These are phyloP conservation scores for Drepanosiphum platanoidis DNA, from an alignment of 2,888 invertebrate species.

Conservation along the genomic window DNA sequence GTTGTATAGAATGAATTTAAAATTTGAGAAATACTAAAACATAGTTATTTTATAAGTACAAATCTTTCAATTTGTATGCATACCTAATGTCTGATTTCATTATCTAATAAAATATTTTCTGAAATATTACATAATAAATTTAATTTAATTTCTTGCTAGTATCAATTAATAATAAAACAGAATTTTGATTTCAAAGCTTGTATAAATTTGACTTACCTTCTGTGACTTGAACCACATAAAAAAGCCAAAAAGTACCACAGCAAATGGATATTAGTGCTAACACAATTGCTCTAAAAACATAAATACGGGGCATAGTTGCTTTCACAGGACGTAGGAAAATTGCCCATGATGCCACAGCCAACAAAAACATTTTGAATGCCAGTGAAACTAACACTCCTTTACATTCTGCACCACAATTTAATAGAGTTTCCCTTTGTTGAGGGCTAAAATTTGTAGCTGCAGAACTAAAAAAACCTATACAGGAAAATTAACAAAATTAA, in stretches of 20 bases:
- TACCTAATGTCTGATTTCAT: no score
- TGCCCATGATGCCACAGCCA: slow-evolving; percentile 92
- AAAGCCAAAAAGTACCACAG: slow-evolving; percentile 97
- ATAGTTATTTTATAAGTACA: no score
- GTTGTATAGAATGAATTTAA: no score
- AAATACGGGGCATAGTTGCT: slow-evolving; percentile 90
- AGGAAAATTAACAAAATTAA: slow-evolving; percentile 24
- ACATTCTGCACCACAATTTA: slow-evolving; percentile 92
- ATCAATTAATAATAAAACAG: not conserved
- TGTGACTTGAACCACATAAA: slow-evolving; percentile 87
- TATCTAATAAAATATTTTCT: no score
- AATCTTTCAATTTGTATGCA: no score
- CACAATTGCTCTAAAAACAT: slow-evolving; percentile 89
- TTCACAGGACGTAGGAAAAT: slow-evolving; percentile 86
- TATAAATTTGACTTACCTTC: slow-evolving; percentile 64
- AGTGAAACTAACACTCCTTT: slow-evolving; percentile 92
- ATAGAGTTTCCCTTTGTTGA: slow-evolving; percentile 76
- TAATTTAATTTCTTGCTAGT: not conserved
- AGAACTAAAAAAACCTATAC: slow-evolving; percentile 77
- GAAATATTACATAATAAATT: not conserved
- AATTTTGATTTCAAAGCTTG: not conserved
- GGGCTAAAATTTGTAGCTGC: slow-evolving; percentile 74
- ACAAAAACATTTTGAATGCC: slow-evolving; percentile 88
- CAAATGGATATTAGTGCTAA: slow-evolving; percentile 88
- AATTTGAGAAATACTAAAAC: no score